phyloP scores from a whole-genome alignment of 2,113 vertebrate genomes.

The Calonectris borealis region DNA sequence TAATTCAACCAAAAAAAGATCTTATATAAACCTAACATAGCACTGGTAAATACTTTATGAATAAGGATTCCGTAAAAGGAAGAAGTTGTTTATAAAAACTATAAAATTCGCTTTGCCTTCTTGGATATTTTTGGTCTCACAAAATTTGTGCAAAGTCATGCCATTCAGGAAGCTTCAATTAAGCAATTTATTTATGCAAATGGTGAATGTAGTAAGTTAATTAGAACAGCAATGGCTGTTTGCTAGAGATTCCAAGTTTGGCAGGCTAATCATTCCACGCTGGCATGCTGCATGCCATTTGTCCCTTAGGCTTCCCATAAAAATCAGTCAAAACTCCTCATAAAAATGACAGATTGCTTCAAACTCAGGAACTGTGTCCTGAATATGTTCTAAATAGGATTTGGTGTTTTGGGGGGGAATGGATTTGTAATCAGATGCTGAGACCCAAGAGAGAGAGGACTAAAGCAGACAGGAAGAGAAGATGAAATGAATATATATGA shows the following conservation, averaged over 20 bases:
- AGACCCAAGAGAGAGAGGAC: conserved; percentile 11
- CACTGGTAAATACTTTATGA: neutral
- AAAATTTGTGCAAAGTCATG: conserved; percentile 48
- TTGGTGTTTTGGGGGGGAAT: conserved; percentile 35
- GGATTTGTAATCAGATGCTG: conserved; percentile 58
- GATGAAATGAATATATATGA: conserved; percentile 52
- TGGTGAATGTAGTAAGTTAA: conserved; percentile 55
- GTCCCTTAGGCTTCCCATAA: conserved; percentile 48
- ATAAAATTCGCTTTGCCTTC: neutral
- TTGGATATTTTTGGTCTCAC: neutral
- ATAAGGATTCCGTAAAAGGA: neutral
- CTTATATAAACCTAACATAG: neutral
- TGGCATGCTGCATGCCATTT: conserved; percentile 44
- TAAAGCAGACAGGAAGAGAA: conserved; percentile 34
- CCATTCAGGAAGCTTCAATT: conserved; percentile 13
- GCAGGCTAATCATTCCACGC: conserved; percentile 36
- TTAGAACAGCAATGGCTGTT: conserved; percentile 62
- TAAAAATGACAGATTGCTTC: conserved; percentile 65
- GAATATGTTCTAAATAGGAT: conserved; percentile 61
- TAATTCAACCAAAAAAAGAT: neutral
- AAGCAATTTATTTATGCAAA: conserved; percentile 63
- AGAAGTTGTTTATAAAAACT: neutral
- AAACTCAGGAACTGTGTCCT: conserved; percentile 50
- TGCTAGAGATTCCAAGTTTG: conserved; percentile 59
- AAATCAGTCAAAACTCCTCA: conserved; percentile 64